Base-by-base conservation (phyloP, 2,888 invertebrate genomes). In the Nymphalis c-album region DNA sequence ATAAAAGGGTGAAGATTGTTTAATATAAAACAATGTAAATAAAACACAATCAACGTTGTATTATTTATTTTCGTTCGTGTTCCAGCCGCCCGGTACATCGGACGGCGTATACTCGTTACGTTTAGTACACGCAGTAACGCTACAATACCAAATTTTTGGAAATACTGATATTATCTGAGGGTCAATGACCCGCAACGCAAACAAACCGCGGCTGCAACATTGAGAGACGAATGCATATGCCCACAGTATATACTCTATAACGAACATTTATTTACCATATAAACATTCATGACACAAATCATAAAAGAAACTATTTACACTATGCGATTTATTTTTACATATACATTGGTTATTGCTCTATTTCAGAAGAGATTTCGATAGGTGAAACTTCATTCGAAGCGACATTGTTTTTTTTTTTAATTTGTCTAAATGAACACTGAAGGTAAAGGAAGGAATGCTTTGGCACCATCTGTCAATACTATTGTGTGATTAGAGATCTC, bases 51-150 rank as follows among this genome's bases (percentile, higher is more conserved):
- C 86, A 91, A 91, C 91, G 91, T 91, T 87, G 90, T 91, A 91
- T 91, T 91, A 91, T 91, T 91, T 91, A 91, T 91, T 91, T 87
- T 86, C 80, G 85, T 88, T 82, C 85, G 88, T 89, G 90, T 87
- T 86, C 79, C 88, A 86, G 86, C 86, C 89, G 78, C 87, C 82
- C 88, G 84, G 81, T 88, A 88, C 86, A 90, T 77, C 87, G 86
- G 78, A 85, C 84, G 84, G 82, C 88, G 85, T 84, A 81, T 79
- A 85, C 79, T 85, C 77, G 79, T 83, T 83, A 85, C 80, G 75
- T 85, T 84, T 82, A 88, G 85, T 90, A 91, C 88, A 90, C 88
- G 90, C 87, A 80, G 77, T 84, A 87, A 90, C 88, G 87, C 91
- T 91, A 91, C 89, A 80, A 90, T 90, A 91, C 85, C 87, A 88